Evolutionary conservation across 1,140 invertebrate species (phyloP).

Genomic region (Penaeus indicus): DNA sequence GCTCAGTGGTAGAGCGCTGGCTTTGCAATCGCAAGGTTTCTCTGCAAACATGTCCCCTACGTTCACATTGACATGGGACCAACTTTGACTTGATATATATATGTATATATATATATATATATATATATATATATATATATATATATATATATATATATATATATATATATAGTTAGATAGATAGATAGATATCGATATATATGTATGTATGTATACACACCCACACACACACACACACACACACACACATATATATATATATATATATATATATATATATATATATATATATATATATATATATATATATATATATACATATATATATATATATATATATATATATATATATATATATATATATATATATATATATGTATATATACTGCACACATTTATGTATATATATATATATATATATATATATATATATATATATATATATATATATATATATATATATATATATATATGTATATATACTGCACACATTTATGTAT

Average conservation of each 20-base stretch:
- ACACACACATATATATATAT: neutral
- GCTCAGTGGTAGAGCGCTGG: too few species aligned
- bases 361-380: neutral
- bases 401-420: conserved; percentile 30
- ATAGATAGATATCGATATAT: neutral
- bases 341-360: conserved; percentile 30
- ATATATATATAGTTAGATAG: too few species aligned
- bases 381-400: neutral
- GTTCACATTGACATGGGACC: too few species aligned
- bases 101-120: too few species aligned
- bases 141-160: too few species aligned
- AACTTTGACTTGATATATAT: too few species aligned
- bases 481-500: too few species aligned
- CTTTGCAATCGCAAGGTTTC: too few species aligned
- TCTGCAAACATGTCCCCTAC: too few species aligned
- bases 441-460: conserved; percentile 5
- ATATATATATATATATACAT: neutral
- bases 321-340: conserved; percentile 21
- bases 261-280: neutral
- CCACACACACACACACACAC: neutral
- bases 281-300: neutral
- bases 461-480: too few species aligned
- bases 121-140: too few species aligned
- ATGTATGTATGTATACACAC: neutral
- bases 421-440: conserved; percentile 14